Percentiles rank a stretch among this genome's conserved stretches.
Conservation (phyloP, 2,888 invertebrate species). For the Drosophila maculinotata region DNA sequence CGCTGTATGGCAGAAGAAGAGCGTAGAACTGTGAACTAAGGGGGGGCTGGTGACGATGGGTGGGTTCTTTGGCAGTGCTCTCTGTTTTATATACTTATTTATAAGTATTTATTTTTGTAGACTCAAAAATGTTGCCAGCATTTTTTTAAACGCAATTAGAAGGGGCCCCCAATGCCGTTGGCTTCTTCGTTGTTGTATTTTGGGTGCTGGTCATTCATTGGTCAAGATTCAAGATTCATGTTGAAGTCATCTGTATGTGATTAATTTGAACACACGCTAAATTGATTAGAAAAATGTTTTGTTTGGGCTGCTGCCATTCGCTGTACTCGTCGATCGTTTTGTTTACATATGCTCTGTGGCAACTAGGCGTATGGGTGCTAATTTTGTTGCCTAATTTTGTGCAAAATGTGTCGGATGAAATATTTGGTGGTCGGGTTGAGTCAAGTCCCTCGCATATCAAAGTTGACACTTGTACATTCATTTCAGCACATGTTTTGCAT, state of each 20-base stretch:
- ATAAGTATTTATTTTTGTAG: conserved; percentile 67
- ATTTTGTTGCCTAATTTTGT: conserved; percentile 54
- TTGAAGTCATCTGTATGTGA: conserved; percentile 67
- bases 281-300: conserved; percentile 67
- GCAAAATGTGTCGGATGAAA: conserved; percentile 41
- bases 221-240: conserved; percentile 47
- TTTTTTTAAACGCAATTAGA: conserved; percentile 71
- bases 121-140: conserved; percentile 59
- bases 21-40: neutral
- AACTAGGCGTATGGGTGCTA: conserved; percentile 22
- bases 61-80: conserved; percentile 47
- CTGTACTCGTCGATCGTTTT: conserved; percentile 25
- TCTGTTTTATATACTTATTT: conserved; percentile 54
- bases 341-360: conserved; percentile 38
- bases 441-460: conserved; percentile 73
- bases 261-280: conserved; percentile 68
- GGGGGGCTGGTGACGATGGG: neutral
- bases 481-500: conserved; percentile 72
- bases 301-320: conserved; percentile 59
- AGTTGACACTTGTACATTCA: conserved; percentile 76
- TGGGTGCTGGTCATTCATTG: no score
- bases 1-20: conserved; percentile 23
- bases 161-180: conserved; percentile 58
- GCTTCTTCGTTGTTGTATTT: no score
- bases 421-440: conserved; percentile 69